Conservation (phyloP, 2,888 invertebrate species). For the Lagria hirta region DNA sequence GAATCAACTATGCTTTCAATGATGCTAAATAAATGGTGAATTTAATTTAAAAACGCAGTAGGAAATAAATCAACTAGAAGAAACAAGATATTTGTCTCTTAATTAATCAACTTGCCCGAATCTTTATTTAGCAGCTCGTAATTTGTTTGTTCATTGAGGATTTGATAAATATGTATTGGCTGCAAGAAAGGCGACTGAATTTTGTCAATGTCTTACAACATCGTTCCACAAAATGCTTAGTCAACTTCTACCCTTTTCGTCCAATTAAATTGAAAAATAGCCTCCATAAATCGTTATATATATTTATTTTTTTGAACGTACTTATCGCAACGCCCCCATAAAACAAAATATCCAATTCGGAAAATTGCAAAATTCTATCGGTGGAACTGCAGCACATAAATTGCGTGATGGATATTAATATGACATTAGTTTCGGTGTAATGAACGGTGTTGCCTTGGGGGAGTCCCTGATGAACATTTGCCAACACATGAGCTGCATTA, state of each 20-base stretch:
- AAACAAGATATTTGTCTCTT: too few species aligned
- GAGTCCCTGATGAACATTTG: constrained; percentile 3
- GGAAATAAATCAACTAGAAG: too few species aligned
- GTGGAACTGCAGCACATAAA: constrained; percentile 11
- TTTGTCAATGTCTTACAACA: constrained; percentile 12
- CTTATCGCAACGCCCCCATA: too few species aligned
- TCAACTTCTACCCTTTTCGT: too few species aligned
- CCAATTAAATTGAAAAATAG: constrained; percentile 10
- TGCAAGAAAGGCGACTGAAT: constrained; percentile 6
- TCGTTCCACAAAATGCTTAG: neutral
- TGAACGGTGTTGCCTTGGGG: constrained; percentile 12
- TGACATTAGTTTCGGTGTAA: constrained; percentile 15
- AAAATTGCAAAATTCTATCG: constrained; percentile 15
- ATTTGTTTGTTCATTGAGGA: constrained; percentile 5
- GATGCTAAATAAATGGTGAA: too few species aligned
- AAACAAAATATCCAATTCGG: constrained; percentile 11
- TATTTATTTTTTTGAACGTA: constrained; percentile 12
- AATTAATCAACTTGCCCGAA: too few species aligned
- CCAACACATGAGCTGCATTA: constrained; percentile 7
- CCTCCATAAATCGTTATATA: constrained; percentile 8
- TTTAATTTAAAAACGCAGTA: too few species aligned
- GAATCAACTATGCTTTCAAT: too few species aligned
- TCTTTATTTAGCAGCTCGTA: too few species aligned
- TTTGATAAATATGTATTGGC: constrained; percentile 13
- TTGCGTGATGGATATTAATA: constrained; percentile 13